Evolutionary conservation across 2,797 vertebrate genomes (phyloP).

Genomic region (Discoglossus pictus): DNA sequence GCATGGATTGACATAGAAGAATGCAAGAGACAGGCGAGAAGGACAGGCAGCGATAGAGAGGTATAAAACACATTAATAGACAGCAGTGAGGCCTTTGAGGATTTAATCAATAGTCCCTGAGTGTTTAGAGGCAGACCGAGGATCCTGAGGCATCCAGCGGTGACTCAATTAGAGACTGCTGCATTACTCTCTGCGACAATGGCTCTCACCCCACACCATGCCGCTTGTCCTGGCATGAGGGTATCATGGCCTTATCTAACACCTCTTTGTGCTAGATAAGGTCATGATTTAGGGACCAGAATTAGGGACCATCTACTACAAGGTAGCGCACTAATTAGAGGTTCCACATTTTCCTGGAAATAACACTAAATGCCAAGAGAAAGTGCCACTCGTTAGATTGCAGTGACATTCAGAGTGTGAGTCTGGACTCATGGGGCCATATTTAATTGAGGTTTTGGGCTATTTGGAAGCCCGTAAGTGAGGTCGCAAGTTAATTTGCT

Average conservation of each 20-base stretch:
- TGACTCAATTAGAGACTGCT: conserved; percentile 43
- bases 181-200: conserved; percentile 27
- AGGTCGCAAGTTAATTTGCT: no score
- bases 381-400: not conserved
- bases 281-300: no score
- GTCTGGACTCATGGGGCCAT: not conserved
- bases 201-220: not conserved
- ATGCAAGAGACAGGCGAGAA: not conserved
- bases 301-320: no score
- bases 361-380: no score
- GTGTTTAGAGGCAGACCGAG: conserved; percentile 45
- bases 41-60: conserved; percentile 27
- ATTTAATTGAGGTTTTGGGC: no score
- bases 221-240: not conserved
- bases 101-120: conserved; percentile 50
- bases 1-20: not conserved
- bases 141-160: conserved; percentile 31
- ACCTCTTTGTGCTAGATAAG: no score
- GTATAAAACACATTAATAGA: conserved; percentile 33
- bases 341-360: no score
- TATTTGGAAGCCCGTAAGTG: no score
- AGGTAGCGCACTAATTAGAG: no score
- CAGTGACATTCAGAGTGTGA: not conserved
- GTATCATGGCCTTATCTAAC: conserved; percentile 6
- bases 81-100: conserved; percentile 44